Conservation (phyloP, 1,140 invertebrate species). For the Alviniconcha marisindica region DNA sequence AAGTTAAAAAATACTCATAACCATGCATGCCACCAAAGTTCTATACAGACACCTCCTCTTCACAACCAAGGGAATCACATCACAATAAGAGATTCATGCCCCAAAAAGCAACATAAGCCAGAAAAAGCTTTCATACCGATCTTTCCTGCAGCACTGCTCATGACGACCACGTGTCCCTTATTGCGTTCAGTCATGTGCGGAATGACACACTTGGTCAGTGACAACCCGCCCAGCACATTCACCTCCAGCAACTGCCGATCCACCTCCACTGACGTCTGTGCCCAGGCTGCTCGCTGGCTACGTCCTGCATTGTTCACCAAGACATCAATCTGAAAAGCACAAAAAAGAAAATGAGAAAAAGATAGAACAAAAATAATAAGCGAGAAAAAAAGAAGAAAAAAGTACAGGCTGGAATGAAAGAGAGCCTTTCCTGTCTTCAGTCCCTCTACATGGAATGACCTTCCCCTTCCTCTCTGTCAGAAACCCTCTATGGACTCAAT, state of each 20-base stretch:
- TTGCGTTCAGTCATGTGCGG: constrained; percentile 73
- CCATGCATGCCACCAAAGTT: not conserved
- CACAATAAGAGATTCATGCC: too few relatives aligned
- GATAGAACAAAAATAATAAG: too few relatives aligned
- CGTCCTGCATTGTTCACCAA: constrained; percentile 78
- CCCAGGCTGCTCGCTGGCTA: constrained; percentile 87
- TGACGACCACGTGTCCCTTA: constrained; percentile 75
- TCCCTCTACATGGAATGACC: too few relatives aligned
- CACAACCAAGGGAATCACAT: not conserved
- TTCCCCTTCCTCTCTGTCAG: too few relatives aligned
- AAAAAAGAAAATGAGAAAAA: not conserved
- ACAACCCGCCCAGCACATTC: constrained; percentile 87
- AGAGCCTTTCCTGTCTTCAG: too few relatives aligned
- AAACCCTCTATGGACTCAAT: too few relatives aligned
- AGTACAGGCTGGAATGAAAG: too few relatives aligned
- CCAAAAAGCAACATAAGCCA: too few relatives aligned
- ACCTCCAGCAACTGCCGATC: constrained; percentile 88
- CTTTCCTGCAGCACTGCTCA: constrained; percentile 78
- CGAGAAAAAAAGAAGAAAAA: too few relatives aligned
- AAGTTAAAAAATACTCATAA: too few relatives aligned
- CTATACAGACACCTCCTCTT: not conserved
- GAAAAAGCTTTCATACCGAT: constrained; percentile 81
- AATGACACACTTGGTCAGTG: constrained; percentile 78
- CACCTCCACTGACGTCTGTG: constrained; percentile 85
- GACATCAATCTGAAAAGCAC: constrained; percentile 71